phyloP scores from a whole-genome alignment of 2,888 invertebrate genomes.

The Latrodectus elegans region DNA sequence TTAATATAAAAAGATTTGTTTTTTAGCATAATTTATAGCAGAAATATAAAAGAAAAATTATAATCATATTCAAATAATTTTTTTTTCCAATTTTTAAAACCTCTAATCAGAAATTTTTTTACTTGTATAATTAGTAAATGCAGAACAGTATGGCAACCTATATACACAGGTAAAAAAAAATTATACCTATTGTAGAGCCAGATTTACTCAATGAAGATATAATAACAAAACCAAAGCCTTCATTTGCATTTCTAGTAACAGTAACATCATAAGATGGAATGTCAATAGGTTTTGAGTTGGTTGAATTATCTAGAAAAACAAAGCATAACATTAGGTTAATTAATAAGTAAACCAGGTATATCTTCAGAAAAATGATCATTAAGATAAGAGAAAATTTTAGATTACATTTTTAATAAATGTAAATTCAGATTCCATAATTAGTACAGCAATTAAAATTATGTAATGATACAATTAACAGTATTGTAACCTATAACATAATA shows the following conservation, averaged over 20 bases:
- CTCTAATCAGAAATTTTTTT: too few species aligned
- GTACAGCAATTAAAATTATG: too few species aligned
- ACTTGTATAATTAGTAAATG: too few species aligned
- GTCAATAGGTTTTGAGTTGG: slow-evolving; percentile 35
- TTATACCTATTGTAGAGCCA: slow-evolving; percentile 88
- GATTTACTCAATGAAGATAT: slow-evolving; percentile 84
- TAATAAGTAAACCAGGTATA: neutral
- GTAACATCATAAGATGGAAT: slow-evolving; percentile 88
- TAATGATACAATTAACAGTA: too few species aligned
- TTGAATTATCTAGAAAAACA: slow-evolving; percentile 33
- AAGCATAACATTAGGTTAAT: too few species aligned
- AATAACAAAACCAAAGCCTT: slow-evolving; percentile 99
- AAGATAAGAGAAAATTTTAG: neutral
- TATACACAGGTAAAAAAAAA: too few species aligned
- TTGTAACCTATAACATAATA: too few species aligned
- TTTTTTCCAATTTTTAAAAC: too few species aligned
- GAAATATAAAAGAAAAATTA: neutral
- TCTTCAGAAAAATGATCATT: neutral
- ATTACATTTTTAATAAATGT: neutral
- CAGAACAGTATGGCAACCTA: too few species aligned
- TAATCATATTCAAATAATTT: too few species aligned
- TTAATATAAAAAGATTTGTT: neutral
- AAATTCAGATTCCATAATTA: too few species aligned
- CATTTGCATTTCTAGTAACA: slow-evolving; percentile 90
- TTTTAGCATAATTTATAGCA: neutral